Evolutionary conservation across 2,797 vertebrate species (phyloP).

Genomic region (Squalus acanthias): DNA sequence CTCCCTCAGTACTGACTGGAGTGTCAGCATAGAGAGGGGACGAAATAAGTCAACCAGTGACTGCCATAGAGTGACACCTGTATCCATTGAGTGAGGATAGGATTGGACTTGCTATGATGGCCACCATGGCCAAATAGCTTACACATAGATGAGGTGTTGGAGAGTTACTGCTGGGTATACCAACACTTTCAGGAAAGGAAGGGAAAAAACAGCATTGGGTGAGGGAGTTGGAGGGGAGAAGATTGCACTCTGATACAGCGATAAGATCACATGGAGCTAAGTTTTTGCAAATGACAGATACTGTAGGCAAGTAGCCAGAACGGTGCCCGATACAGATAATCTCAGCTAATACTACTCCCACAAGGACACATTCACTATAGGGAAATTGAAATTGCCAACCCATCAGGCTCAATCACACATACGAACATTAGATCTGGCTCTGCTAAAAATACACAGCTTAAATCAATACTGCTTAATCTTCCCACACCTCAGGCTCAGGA

Average conservation of each 20-base stretch:
- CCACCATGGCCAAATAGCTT: not conserved
- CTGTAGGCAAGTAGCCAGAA: not conserved
- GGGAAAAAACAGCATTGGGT: not conserved
- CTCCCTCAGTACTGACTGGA: too few species aligned
- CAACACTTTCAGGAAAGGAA: not conserved
- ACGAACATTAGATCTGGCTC: constrained; percentile 16
- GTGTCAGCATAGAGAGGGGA: not conserved
- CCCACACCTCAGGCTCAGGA: not conserved
- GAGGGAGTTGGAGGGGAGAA: not conserved
- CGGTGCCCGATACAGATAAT: not conserved
- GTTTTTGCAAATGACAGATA: not conserved
- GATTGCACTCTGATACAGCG: not conserved
- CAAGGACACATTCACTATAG: not conserved
- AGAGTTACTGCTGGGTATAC: not conserved
- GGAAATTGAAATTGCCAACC: constrained; percentile 11
- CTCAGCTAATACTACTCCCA: not conserved
- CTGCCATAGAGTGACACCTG: not conserved
- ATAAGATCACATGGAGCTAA: not conserved
- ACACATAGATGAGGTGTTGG: not conserved
- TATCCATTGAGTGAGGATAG: not conserved
- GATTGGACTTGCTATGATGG: not conserved
- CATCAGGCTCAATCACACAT: constrained; percentile 10
- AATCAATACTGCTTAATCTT: constrained; percentile 12
- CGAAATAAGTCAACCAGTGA: not conserved
- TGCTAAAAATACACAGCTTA: constrained; percentile 29